Base-by-base conservation (phyloP, 2,113 vertebrate genomes). In the Spea multiplicata region DNA sequence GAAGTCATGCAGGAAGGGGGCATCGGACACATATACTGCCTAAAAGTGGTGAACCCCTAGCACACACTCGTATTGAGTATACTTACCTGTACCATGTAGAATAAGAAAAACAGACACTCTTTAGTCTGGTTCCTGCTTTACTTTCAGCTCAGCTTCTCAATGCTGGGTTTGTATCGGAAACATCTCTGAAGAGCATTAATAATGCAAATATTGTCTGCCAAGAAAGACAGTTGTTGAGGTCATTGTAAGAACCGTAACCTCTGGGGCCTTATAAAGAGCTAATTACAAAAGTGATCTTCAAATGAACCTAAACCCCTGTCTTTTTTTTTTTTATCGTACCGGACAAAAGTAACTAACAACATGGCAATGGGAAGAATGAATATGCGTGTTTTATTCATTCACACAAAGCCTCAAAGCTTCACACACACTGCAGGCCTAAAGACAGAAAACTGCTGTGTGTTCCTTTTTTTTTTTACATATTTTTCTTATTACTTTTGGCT, bases 391-490 rank as follows among this genome's bases (percentile, higher is more conserved):
- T 13, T 13, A 59, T 4, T 59, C 8, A 59, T 7, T 59, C 55
- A 12, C 4, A 8, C 4, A 9, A 59, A 13, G 2, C 55, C 55
- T 59, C 55, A 13, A 9, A 3, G 4, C 12, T 30, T 59, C 14
- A 44, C 17, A n/a, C n/a, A 66, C 4, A 17, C 10, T 49, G 17
- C 17, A 49, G 66, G 66, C 75, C 75, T 70, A 77, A 50, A 59
- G 65, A 69, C 53, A 44, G 44, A 12, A 57, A 8, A 77, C 16
- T 55, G 46, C 46, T 62, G 64, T 13, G 1, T 8, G 49, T 75
- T 9, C n/a, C n/a, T n/a, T n/a, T n/a, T 44, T 4, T n/a, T n/a
- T n/a, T 13, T 17, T 17, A 14, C n/a, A 5, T 45, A n/a, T 16
- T 44, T 67, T 6, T 3, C 14, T 45, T 12, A 66, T 55, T 67